Evolutionary conservation across 2,888 invertebrate species (phyloP).

Genomic region (Calameuta pallipes): DNA sequence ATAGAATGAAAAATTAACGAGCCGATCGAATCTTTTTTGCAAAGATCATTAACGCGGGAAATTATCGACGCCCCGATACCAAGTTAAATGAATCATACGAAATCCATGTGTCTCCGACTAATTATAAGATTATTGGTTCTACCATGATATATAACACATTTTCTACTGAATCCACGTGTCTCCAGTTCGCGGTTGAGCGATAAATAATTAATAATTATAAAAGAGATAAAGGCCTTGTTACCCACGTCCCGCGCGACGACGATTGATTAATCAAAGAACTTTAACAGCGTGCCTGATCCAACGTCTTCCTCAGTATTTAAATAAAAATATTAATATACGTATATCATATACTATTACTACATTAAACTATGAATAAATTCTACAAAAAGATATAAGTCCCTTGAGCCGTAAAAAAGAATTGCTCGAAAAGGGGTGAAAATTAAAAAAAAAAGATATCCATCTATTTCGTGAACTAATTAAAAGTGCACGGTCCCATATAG

Average conservation of each 20-base stretch:
- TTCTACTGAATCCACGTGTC: conserved; percentile 43
- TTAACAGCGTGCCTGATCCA: conserved; percentile 57
- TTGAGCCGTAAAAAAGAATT: neutral
- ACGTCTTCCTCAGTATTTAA: conserved; percentile 52
- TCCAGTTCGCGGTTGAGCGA: conserved; percentile 20
- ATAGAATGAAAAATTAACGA: neutral
- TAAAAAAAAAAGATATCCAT: neutral
- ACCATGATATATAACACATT: neutral
- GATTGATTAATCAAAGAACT: conserved; percentile 9
- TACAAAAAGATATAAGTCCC: neutral
- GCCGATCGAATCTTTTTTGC: neutral
- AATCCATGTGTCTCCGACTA: neutral
- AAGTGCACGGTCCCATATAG: neutral
- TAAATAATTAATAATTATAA: neutral
- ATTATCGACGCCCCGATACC: neutral
- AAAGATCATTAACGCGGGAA: neutral
- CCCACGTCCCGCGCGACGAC: neutral
- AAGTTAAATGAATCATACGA: neutral
- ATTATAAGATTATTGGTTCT: neutral
- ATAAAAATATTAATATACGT: neutral
- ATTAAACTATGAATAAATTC: neutral
- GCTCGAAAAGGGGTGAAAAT: neutral
- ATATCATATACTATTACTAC: neutral
- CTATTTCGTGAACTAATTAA: neutral
- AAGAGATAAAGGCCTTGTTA: neutral